phyloP scores from a whole-genome alignment of 2,113 vertebrate species.

The Lepus europaeus region DNA sequence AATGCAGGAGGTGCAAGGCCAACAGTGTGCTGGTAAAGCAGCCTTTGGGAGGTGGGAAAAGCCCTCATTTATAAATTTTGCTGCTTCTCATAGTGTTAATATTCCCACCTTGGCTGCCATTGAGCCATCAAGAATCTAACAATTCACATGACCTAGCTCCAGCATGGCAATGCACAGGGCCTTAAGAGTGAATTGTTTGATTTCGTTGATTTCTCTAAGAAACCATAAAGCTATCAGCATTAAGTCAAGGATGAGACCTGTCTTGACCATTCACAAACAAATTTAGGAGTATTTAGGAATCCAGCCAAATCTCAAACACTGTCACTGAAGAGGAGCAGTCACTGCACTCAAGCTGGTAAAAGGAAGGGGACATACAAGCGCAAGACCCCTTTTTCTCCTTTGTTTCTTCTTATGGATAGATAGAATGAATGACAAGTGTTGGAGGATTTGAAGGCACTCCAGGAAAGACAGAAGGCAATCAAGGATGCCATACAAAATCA shows the following conservation, averaged over 20 bases:
- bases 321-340: neutral
- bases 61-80: neutral
- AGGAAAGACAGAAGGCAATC: neutral
- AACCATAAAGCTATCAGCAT: neutral
- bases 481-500: neutral
- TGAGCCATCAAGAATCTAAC: neutral
- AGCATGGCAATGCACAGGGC: fast-evolving
- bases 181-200: neutral
- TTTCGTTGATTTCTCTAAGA: neutral
- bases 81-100: neutral
- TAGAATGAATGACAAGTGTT: neutral
- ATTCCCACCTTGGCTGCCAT: neutral
- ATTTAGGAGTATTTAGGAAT: neutral
- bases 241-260: neutral
- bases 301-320: neutral
- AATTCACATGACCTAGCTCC: fast-evolving
- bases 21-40: too few relatives aligned
- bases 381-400: neutral
- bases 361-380: too few relatives aligned
- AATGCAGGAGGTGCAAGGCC: neutral
- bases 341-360: neutral
- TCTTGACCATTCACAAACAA: neutral
- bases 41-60: neutral
- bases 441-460: neutral
- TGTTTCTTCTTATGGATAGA: neutral